These are phyloP conservation scores for Dione juno DNA, from an alignment of 2,888 invertebrate species.

Conservation along the genomic window DNA sequence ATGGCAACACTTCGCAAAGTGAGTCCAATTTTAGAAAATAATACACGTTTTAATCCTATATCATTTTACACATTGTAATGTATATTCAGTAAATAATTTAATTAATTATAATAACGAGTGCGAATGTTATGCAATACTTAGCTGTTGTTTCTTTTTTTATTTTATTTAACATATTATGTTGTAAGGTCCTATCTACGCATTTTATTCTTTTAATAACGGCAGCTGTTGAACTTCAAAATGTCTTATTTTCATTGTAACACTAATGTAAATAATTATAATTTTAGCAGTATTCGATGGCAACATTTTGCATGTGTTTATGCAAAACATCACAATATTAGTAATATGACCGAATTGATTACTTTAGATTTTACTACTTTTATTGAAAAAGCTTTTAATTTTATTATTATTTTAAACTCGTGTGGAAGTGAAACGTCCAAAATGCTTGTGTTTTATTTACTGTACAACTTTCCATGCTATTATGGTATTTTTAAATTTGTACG, in stretches of 20 bases:
- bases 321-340: constrained; percentile 74
- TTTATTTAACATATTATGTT: constrained; percentile 58
- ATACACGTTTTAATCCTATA: constrained; percentile 35
- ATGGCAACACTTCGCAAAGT: constrained; percentile 45
- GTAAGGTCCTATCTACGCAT: constrained; percentile 37
- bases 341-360: constrained; percentile 69
- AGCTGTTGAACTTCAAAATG: constrained; percentile 41
- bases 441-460: constrained; percentile 70
- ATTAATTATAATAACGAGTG: constrained; percentile 66
- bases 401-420: constrained; percentile 50
- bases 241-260: constrained; percentile 31
- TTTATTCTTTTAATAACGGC: constrained; percentile 43
- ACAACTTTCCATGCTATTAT: constrained; percentile 71
- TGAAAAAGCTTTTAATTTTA: constrained; percentile 48
- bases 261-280: constrained; percentile 47
- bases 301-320: constrained; percentile 44
- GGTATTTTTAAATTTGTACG: constrained; percentile 80
- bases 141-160: constrained; percentile 57
- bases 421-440: constrained; percentile 52
- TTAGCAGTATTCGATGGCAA: constrained; percentile 46
- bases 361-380: constrained; percentile 61
- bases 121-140: constrained; percentile 72
- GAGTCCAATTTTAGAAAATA: constrained; percentile 39
- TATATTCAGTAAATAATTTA: constrained; percentile 75
- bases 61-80: constrained; percentile 62